Conservation (phyloP, 1,140 invertebrate species). For the Aphis craccivora region DNA sequence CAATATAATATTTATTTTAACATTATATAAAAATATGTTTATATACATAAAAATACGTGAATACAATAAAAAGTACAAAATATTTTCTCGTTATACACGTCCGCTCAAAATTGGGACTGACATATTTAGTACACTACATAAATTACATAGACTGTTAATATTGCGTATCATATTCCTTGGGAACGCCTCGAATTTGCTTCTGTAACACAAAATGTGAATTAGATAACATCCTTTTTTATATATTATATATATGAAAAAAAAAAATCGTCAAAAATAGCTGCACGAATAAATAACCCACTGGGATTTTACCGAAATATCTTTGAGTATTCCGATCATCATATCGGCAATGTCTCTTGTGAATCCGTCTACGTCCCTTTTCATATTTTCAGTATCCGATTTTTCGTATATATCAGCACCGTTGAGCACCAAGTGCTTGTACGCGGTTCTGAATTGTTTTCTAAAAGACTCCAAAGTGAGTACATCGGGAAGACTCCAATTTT, state of each 20-base stretch:
- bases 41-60: too few species aligned
- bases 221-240: not conserved
- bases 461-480: not conserved
- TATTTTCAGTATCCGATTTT: not conserved
- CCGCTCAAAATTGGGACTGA: not conserved
- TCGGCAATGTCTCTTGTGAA: not conserved
- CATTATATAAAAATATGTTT: too few species aligned
- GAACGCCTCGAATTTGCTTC: not conserved
- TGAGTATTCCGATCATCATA: not conserved
- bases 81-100: not conserved
- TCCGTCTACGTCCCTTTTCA: not conserved
- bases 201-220: not conserved
- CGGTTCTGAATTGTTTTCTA: not conserved
- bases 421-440: slow-evolving; percentile 10
- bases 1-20: too few species aligned
- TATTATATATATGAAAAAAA: not conserved
- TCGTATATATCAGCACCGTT: not conserved
- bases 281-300: not conserved
- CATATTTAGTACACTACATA: not conserved
- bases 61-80: not conserved
- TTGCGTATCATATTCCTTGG: not conserved
- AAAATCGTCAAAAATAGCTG: not conserved
- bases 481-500: not conserved
- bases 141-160: not conserved
- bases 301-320: not conserved